Evolutionary conservation across 2,888 invertebrate genomes (phyloP), one percentile per base, ranked within the genome.

Genomic region (Baccha elongata): DNA sequence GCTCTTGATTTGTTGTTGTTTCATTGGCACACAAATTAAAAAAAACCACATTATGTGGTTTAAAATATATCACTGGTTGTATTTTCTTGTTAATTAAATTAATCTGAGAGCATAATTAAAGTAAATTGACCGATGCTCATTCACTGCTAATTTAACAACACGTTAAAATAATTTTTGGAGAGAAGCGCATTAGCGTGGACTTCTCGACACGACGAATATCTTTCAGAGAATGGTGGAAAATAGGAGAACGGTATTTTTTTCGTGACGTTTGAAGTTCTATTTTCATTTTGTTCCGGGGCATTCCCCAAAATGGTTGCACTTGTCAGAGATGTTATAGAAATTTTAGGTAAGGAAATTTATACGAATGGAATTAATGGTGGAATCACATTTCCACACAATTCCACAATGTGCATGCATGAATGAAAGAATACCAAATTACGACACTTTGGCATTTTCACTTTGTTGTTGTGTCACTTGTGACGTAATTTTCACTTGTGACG

Each of bases 91-190:
- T 44, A 13, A 44, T 26, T 26, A 26, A 26, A 58, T 40, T 40
- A 48, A 48, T 37, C 10, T 32, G 29, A 29, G 29, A 32, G 17
- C 0, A 11, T 6, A 50, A 29, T 37, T 35, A 2, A 13, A 8
- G 11, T 6, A 40, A 40, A 40, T 26, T 15, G 26, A 21, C 58
- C 58, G 40, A 58, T 37, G 55, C 55, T 37, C 55, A n/a, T n/a
- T n/a, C n/a, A 55, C 55, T 8, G 21, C 21, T 5, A 37, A 37
- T 55, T 37, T 23, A 23, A 37, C 37, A 3, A 13, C 21, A 40
- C 37, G 19, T 21, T 21, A 13, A 4, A 13, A 23, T 53, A 35
- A 40, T 40, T n/a, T 26, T 32, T 10, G 21, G 37, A 15, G 21
- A 40, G 23, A 6, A 15, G 21, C 13, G 23, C 11, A 7, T n/a